Base-by-base conservation (phyloP, 2,888 invertebrate genomes). In the Epistrophe grossulariae region DNA sequence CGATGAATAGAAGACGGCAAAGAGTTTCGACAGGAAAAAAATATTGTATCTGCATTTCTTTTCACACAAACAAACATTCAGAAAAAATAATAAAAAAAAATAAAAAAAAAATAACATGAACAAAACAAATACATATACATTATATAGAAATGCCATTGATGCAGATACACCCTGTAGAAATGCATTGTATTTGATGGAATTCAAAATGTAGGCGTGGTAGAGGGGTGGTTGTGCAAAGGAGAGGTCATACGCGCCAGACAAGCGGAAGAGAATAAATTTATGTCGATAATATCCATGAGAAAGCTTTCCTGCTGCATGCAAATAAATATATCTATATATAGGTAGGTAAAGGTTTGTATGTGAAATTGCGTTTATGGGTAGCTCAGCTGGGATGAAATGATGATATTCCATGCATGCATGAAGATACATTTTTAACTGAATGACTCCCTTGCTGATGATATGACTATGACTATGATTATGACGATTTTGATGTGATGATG, bases 361-460 rank as follows among this genome's bases (percentile, higher is more conserved):
- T 64, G 62, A 60, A 24, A 78, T 59, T 71, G 73, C 68, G 72
- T 81, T 85, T 62, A 81, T 45, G 73, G 52, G 81, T 73, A 70
- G 72, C 77, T 81, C 77, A 72, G 66, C 59, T 62, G 80, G 66
- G 66, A 76, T 77, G 73, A 81, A 73, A 81, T 62, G 66, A 81
- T 72, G 72, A 81, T 81, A 77, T 71, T 50, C 74, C 73, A 43
- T 79, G 78, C 73, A 78, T 79, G 62, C 62, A 77, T 64, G 68
- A 74, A 60, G 85, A 74, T 85, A 78, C 60, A 78, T 81, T 70
- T 85, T 78, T 85, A 81, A 78, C 81, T 70, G 70, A 74, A 85
- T 74, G 70, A 85, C 57, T 85, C 50, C 70, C 78, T 60, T 72
- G 77, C 60, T 66, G 59, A 80, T 80, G 76, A 72, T 57, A 72